phyloP scores from a whole-genome alignment of 2,113 vertebrate genomes.

The Chaetura pelagica region DNA sequence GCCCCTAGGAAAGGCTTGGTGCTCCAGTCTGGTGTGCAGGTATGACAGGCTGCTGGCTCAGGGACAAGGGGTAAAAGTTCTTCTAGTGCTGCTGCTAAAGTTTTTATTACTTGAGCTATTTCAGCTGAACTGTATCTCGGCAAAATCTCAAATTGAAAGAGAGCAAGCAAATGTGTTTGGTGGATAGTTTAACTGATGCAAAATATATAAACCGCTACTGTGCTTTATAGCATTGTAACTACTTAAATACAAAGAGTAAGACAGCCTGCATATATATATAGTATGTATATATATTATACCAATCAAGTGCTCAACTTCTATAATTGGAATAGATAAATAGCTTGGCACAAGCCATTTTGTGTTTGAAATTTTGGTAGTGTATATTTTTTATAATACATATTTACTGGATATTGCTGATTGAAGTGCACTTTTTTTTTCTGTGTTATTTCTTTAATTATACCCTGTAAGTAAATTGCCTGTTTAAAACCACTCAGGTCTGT shows the following conservation, averaged over 20 bases:
- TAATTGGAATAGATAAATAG: not conserved
- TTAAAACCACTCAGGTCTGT: not conserved
- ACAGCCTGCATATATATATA: not conserved
- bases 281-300: not conserved
- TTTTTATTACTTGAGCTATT: not conserved
- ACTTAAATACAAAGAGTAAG: not conserved
- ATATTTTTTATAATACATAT: not conserved
- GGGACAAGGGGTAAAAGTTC: not conserved
- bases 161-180: rapidly evolving
- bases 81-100: not conserved
- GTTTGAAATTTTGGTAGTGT: not conserved
- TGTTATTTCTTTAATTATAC: not conserved
- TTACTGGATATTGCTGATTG: not conserved
- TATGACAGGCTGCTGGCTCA: not conserved
- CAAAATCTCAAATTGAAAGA: not conserved
- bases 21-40: too few species aligned
- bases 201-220: not conserved
- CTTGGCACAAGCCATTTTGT: not conserved
- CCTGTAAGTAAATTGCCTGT: not conserved
- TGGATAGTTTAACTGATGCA: not conserved
- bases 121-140: not conserved
- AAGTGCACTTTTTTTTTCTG: not conserved
- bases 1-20: not conserved
- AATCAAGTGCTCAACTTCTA: not conserved
- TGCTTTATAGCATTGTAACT: not conserved